Conservation (phyloP, 2,888 invertebrate genomes). For the Rotaria macrura region DNA sequence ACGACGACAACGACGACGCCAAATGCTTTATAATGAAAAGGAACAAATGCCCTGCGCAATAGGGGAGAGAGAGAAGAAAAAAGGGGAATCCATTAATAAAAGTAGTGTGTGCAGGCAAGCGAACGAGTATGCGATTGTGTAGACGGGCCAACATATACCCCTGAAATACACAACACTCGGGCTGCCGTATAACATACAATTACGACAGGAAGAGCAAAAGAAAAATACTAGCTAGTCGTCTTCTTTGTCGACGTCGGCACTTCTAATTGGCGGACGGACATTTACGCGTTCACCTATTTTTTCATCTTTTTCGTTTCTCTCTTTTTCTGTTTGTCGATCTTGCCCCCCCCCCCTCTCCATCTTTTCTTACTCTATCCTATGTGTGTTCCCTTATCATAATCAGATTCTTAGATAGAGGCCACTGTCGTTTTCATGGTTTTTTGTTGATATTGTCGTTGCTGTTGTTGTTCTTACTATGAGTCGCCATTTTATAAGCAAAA, state of each 20-base stretch:
- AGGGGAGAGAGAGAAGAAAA: neutral
- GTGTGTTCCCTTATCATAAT: neutral
- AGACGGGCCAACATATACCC: neutral
- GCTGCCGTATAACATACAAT: neutral
- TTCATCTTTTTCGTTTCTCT: neutral
- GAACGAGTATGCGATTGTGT: neutral
- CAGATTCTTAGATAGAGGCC: neutral
- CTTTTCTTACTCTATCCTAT: no score
- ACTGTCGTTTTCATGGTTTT: neutral
- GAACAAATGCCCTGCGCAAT: slow-evolving; percentile 6
- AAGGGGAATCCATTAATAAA: neutral
- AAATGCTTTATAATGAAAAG: neutral
- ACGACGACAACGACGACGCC: neutral
- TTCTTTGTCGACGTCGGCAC: neutral
- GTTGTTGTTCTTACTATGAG: neutral
- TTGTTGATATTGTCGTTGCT: neutral
- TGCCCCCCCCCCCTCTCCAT: no score
- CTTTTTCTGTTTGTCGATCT: no score
- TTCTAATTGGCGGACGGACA: neutral
- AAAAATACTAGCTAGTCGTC: neutral
- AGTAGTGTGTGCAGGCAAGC: neutral
- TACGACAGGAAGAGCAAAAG: neutral
- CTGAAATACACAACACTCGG: neutral
- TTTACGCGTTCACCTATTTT: neutral
- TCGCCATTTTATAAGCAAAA: neutral